Evolutionary conservation across 2,113 vertebrate genomes (phyloP).

Genomic region (Hepsetus odoe): DNA sequence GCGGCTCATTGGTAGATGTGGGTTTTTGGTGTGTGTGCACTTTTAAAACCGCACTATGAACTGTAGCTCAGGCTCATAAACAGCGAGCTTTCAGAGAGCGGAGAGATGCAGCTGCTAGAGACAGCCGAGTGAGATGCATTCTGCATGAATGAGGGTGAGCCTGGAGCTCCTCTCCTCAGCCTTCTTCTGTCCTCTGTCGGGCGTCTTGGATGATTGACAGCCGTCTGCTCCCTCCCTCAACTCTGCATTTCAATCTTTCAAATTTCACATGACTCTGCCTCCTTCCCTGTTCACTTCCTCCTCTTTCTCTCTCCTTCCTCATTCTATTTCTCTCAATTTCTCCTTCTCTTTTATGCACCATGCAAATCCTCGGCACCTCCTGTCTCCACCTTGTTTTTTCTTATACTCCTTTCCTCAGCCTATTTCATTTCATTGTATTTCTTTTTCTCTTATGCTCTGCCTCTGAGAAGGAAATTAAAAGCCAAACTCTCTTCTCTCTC

Average conservation of each 20-base stretch:
- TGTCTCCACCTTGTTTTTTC: neutral
- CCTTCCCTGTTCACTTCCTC: neutral
- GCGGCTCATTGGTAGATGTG: too few relatives aligned
- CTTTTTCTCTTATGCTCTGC: slow-evolving; percentile 1
- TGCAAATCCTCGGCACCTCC: slow-evolving; percentile 1
- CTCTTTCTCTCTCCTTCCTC: neutral
- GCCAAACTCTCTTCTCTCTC: slow-evolving; percentile 9
- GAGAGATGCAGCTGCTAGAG: neutral
- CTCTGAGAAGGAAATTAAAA: slow-evolving; percentile 26
- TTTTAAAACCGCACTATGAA: neutral
- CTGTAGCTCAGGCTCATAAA: neutral
- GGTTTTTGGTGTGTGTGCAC: neutral
- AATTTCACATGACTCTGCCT: neutral
- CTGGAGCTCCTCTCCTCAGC: neutral
- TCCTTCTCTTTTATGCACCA: neutral
- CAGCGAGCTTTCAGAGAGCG: neutral
- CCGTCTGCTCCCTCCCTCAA: neutral
- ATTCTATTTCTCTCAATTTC: neutral
- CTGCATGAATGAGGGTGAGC: neutral
- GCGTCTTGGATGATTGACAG: neutral
- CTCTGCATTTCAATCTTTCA: neutral
- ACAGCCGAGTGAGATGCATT: neutral
- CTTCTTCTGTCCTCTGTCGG: neutral
- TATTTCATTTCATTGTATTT: slow-evolving; percentile 2
- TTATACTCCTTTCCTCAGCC: neutral